A percentile compares a stretch with the other conserved stretches of the same genome.
These are phyloP conservation scores for Ormyrus labotus DNA, from an alignment of 2,888 invertebrate genomes.

Conservation along the genomic window DNA sequence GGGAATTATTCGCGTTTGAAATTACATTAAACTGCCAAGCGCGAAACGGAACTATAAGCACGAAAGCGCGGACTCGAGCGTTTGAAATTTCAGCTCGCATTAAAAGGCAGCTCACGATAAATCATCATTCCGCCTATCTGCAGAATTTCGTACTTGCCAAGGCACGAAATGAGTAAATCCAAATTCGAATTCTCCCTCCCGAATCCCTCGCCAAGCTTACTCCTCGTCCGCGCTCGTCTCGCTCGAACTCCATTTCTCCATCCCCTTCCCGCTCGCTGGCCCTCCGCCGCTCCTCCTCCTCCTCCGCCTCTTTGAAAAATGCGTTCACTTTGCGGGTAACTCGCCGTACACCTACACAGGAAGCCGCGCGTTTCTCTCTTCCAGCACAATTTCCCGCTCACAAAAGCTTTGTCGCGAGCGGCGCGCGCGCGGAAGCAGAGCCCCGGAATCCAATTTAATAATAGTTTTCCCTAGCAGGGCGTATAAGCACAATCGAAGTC, in stretches of 20 bases:
- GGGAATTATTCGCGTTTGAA: too few relatives aligned
- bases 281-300: slow-evolving; percentile 3
- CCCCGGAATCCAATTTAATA: slow-evolving; percentile 69
- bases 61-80: too few relatives aligned
- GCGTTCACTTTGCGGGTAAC: slow-evolving; percentile 58
- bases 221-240: too few relatives aligned
- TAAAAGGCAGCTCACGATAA: too few relatives aligned
- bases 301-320: slow-evolving; percentile 59
- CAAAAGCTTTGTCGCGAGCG: slow-evolving; percentile 65
- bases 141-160: too few relatives aligned
- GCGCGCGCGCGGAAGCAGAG: slow-evolving; percentile 58
- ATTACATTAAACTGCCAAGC: too few relatives aligned
- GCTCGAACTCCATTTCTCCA: neutral
- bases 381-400: slow-evolving; percentile 64
- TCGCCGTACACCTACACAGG: slow-evolving; percentile 19
- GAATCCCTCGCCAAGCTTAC: too few relatives aligned
- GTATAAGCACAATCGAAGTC: slow-evolving; percentile 65
- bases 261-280: slow-evolving; percentile 5
- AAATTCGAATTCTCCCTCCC: too few relatives aligned
- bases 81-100: too few relatives aligned
- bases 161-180: too few relatives aligned
- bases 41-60: too few relatives aligned
- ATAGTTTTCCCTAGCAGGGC: slow-evolving; percentile 62
- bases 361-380: slow-evolving; percentile 52
- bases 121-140: too few relatives aligned